Base-by-base conservation (phyloP, 2,797 vertebrate species). In the Enteromius unitaeniatus region DNA sequence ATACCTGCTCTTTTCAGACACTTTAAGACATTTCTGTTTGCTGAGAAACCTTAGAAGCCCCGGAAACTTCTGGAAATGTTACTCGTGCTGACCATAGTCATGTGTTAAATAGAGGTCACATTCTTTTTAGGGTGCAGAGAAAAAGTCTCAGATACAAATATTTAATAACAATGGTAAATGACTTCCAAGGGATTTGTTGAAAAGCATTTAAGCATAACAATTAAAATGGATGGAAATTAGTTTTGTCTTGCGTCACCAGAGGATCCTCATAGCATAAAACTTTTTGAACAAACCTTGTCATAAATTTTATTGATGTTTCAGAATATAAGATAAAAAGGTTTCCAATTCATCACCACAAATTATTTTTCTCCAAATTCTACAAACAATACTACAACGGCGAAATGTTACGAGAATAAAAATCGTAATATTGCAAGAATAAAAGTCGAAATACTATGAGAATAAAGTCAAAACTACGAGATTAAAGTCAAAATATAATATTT, bases 1-100 rank as follows among this genome's bases (percentile, higher is more conserved):
- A 80, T 78, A 60, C 47, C 49, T 70, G 67, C 45, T 42, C 47
- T 76, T 86, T 78, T 64, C 70, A 72, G 51, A 3, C 31, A 21
- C 19, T n/a, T 67, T 72, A 65, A 37, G 64, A 55, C 58, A 19
- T 76, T 42, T 80, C n/a, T 42, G 40, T 60, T 58, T 21, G 42
- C 23, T 34, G 28, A 17, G 28, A 81, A 58, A 42, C 14, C 31
- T 40, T 58, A n/a, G 51, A 23, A 40, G 19, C 19, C 6, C 15
- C 15, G 1, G 10, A 78, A 73, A 82, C 75, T 26, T 40, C 23
- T 75, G 23, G 15, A 65, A 72, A 53, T 60, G 23, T 73, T 67
- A 55, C 49, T 34, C 26, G 8, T 11, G 45, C 67, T 82, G 55
- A 78, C 34, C 31, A 19, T 31, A 73, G 65, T 23, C 6, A 28